Base-by-base conservation (phyloP, 2,113 vertebrate genomes). In the Castor canadensis region DNA sequence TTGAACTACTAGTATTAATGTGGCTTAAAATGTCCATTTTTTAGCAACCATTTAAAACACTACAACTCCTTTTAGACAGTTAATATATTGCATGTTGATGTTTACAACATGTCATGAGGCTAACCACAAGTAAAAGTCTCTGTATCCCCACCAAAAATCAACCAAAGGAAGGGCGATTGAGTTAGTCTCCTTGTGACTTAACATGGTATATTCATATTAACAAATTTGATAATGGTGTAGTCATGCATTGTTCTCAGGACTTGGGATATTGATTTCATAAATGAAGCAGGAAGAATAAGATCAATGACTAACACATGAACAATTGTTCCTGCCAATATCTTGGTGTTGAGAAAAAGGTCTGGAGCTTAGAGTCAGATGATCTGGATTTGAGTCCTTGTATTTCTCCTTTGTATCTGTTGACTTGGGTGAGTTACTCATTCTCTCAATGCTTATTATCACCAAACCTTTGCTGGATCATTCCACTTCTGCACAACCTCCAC, bases 141-240 rank as follows among this genome's bases (percentile, higher is more conserved):
- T 89, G 58, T 91, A 26, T 89, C 35, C 87, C 47, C 80, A 94
- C 91, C 89, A 94, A 94, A 92, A 94, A 30, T 92, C 90, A 77
- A 56, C 82, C 82, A 62, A 92, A 97, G 81, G 30, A 85, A 93
- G 66, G 20, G 19, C 87, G 93, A 95, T 80, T 67, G 86, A 96
- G 75, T 95, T 95, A 96, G 69, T 38, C 26, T 91, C 54, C 91
- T 96, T 17, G 30, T 94, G 95, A 96, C 95, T 95, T 83, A 96
- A 75, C 71, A 77, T 40, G 89, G 73, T 90, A 86, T 88, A 49
- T 92, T 73, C 52, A 3, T 49, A 93, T 95, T 86, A 96, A 94
- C 89, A 96, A 88, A 93, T 91, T 72, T 91, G 58, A 93, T 92
- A 94, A 93, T 89, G 85, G n/a, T 75, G 75, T 20, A 83, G 95